Evolutionary conservation across 2,113 vertebrate genomes (phyloP).

Genomic region (Leptobrachium ailaonicum): DNA sequence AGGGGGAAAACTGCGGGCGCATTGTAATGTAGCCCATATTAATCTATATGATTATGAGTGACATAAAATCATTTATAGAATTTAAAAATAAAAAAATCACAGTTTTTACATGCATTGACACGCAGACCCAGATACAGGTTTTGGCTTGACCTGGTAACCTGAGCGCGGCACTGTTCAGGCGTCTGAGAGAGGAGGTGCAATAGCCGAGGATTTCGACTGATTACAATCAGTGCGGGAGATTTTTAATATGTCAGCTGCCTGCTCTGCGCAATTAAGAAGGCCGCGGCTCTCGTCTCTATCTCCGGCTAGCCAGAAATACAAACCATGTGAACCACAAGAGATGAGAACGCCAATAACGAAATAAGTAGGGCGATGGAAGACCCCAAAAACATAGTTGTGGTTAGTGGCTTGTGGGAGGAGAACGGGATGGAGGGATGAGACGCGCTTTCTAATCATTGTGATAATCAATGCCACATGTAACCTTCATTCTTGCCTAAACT

Average conservation of each 20-base stretch:
- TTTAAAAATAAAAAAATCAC: too few relatives aligned
- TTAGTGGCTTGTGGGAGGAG: constrained; percentile 68
- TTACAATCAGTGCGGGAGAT: constrained; percentile 52
- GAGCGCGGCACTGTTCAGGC: constrained; percentile 1
- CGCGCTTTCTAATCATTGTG: constrained; percentile 81
- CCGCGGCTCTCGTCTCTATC: constrained; percentile 47
- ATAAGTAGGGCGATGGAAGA: constrained; percentile 66
- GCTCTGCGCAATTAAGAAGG: constrained; percentile 54
- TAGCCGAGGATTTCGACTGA: background rate
- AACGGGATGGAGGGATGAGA: constrained; percentile 62
- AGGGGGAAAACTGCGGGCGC: too few relatives aligned
- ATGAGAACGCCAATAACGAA: constrained; percentile 61
- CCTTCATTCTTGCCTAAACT: constrained; percentile 42
- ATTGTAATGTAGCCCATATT: too few relatives aligned
- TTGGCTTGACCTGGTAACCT: background rate
- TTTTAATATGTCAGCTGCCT: constrained; percentile 46
- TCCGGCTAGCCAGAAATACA: constrained; percentile 63
- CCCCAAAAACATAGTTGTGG: constrained; percentile 75
- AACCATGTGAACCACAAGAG: constrained; percentile 73
- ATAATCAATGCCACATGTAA: constrained; percentile 76
- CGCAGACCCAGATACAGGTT: background rate
- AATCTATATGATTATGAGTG: too few relatives aligned
- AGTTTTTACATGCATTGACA: too few relatives aligned
- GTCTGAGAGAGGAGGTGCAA: background rate
- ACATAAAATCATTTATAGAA: too few relatives aligned